phyloP scores from a whole-genome alignment of 1,140 invertebrate species.

The Probaryconus sp. region DNA sequence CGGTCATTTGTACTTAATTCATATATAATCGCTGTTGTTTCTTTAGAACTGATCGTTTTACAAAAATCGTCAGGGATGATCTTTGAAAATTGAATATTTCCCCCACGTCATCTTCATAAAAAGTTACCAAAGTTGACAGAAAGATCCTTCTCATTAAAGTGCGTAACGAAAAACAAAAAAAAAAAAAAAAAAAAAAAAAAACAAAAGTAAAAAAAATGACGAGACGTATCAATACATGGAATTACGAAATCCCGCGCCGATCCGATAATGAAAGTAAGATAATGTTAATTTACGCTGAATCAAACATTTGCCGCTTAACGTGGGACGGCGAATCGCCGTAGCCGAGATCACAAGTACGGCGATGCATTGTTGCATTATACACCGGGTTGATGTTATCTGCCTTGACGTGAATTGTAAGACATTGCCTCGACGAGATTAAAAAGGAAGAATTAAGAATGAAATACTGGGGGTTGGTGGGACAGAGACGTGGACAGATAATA shows the following conservation, averaged over 20 bases:
- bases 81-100: too few species aligned
- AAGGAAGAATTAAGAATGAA: conserved; percentile 52
- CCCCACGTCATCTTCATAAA: too few species aligned
- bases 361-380: conserved; percentile 67
- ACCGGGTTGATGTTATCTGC: conserved; percentile 67
- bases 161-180: too few species aligned
- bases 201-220: too few species aligned
- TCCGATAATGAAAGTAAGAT: conserved; percentile 49
- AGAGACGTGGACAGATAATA: conserved; percentile 41
- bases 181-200: too few species aligned
- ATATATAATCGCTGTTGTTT: too few species aligned
- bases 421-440: conserved; percentile 66
- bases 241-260: conserved; percentile 44
- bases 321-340: conserved; percentile 54
- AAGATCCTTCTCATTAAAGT: too few species aligned
- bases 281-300: conserved; percentile 65
- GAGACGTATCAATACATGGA: too few species aligned
- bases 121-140: too few species aligned
- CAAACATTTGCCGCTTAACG: conserved; percentile 62
- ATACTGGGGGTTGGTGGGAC: conserved; percentile 34
- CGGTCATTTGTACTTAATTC: too few species aligned
- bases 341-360: conserved; percentile 40
- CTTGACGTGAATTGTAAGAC: conserved; percentile 72
- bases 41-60: too few species aligned
- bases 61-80: too few species aligned